Percentiles rank a stretch among this genome's conserved stretches.
Conservation (phyloP, 2,797 vertebrate species). For the Phyllotis vaccarum region DNA sequence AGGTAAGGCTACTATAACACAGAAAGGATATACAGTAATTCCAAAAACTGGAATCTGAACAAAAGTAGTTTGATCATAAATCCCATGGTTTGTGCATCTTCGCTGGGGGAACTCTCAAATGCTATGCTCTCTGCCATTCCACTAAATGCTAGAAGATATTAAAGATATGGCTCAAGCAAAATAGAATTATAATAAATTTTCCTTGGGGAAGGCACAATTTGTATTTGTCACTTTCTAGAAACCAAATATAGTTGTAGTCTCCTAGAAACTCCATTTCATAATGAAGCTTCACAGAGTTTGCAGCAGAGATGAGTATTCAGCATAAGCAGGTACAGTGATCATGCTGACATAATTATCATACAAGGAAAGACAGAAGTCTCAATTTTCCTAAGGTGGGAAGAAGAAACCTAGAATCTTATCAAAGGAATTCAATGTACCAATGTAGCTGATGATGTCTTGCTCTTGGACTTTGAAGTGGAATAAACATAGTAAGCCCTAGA, state of each 20-base stretch:
- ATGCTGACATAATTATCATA: not conserved
- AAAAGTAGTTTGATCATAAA: not conserved
- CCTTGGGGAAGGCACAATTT: not conserved
- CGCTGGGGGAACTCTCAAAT: not conserved
- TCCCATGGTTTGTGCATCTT: not conserved
- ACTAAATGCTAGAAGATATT: conserved; percentile 15
- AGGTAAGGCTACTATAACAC: not conserved
- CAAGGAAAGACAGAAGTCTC: not conserved
- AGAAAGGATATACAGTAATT: not conserved
- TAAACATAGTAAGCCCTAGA: not conserved
- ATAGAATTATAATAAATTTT: conserved; percentile 28
- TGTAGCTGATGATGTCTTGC: not conserved
- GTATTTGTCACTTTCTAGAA: conserved; percentile 22
- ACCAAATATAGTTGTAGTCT: conserved; percentile 1
- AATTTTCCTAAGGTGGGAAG: conserved; percentile 45
- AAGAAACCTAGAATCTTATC: not conserved
- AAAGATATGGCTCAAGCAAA: conserved; percentile 1
- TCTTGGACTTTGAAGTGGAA: not conserved
- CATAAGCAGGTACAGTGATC: not conserved
- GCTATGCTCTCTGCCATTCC: not conserved
- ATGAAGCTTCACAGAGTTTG: not conserved
- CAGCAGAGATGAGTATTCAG: not conserved
- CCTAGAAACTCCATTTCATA: conserved; percentile 25
- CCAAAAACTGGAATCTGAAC: conserved; percentile 39
- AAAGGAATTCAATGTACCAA: conserved; percentile 15